A percentile compares a stretch with the other conserved stretches of the same genome.
These are phyloP conservation scores for Actias luna DNA, from an alignment of 2,888 invertebrate genomes.

Conservation along the genomic window DNA sequence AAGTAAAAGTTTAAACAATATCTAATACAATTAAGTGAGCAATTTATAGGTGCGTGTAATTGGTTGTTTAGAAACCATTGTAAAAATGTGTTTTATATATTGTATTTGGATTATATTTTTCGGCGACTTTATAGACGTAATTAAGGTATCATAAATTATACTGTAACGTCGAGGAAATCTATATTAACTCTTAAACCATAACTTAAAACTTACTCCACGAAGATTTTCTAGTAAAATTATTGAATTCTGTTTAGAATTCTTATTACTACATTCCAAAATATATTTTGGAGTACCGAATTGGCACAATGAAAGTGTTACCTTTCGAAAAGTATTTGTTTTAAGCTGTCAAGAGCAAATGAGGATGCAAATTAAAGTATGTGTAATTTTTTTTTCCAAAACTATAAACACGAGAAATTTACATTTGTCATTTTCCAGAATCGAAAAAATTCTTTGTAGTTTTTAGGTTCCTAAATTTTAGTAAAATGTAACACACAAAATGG, in stretches of 20 bases:
- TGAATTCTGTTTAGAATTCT: neutral
- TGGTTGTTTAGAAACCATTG: too few relatives aligned
- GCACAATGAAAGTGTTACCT: neutral
- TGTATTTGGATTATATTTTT: too few relatives aligned
- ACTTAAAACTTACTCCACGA: neutral
- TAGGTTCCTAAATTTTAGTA: slow-evolving; percentile 36
- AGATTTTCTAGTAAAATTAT: neutral
- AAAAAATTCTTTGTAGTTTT: slow-evolving; percentile 19
- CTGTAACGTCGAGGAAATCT: neutral
- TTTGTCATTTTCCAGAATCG: slow-evolving; percentile 1
- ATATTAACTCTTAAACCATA: neutral
- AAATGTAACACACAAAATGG: slow-evolving; percentile 33
- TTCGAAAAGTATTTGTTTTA: too few relatives aligned
- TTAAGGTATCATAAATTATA: neutral
- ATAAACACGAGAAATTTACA: neutral
- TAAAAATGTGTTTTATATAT: too few relatives aligned
- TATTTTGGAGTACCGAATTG: too few relatives aligned
- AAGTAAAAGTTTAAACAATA: neutral
- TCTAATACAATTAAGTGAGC: too few relatives aligned
- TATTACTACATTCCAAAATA: too few relatives aligned
- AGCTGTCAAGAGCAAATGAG: neutral
- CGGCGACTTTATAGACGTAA: too few relatives aligned
- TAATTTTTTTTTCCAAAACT: neutral
- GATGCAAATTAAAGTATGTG: neutral
- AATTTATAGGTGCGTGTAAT: too few relatives aligned